Evolutionary conservation across 2,888 invertebrate species (phyloP).

Genomic region (Conistra vaccinii): DNA sequence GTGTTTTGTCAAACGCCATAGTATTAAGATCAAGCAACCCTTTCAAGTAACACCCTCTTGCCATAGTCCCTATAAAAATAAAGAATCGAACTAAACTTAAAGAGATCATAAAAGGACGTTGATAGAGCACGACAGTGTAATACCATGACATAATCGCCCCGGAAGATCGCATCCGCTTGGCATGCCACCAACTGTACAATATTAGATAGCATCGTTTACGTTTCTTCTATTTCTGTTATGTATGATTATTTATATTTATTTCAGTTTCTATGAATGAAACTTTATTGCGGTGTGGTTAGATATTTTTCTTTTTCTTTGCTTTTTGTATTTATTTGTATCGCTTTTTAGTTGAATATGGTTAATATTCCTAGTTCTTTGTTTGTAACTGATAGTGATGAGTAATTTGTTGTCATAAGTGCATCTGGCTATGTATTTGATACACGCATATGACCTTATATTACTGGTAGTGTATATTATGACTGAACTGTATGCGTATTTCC

Average conservation of each 20-base stretch:
- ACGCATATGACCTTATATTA: conserved; percentile 5
- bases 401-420: conserved; percentile 38
- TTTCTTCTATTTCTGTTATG: conserved; percentile 72
- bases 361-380: background rate
- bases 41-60: conserved; percentile 7
- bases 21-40: conserved; percentile 2
- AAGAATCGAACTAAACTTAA: conserved; percentile 27
- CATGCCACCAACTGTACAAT: conserved; percentile 77
- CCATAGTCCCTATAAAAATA: conserved; percentile 5
- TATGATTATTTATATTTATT: conserved; percentile 64
- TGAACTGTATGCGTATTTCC: conserved; percentile 3
- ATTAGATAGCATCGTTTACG: conserved; percentile 75
- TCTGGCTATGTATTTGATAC: conserved; percentile 34
- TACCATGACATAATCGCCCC: conserved; percentile 83
- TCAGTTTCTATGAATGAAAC: conserved; percentile 64
- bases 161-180: conserved; percentile 89
- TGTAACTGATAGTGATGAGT: conserved; percentile 13
- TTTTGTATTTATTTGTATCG: background rate
- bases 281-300: conserved; percentile 25
- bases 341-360: background rate
- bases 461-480: background rate
- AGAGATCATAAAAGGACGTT: conserved; percentile 39
- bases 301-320: background rate
- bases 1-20: background rate
- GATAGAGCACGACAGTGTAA: conserved; percentile 42